Conservation (phyloP, 2,797 vertebrate species). For the Cynodonichthys magdalenae region DNA sequence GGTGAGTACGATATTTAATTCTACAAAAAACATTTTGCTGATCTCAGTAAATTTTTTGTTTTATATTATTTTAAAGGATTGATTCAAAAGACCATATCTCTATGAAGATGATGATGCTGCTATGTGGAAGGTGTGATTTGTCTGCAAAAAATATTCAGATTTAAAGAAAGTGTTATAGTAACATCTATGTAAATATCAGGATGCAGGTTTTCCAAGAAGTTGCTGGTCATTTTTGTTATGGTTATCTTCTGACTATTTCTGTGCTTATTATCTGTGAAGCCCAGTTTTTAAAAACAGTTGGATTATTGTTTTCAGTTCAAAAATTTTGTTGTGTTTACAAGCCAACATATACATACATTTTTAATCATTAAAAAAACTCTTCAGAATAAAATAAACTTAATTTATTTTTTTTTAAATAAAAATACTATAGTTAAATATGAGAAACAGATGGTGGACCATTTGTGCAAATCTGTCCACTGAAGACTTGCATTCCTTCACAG, state of each 20-base stretch:
- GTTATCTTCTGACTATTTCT: background rate
- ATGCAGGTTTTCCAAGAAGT: background rate
- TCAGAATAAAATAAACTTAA: too few relatives aligned
- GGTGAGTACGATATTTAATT: slow-evolving; percentile 73
- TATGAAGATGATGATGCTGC: too few relatives aligned
- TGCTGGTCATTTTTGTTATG: background rate
- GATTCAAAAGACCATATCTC: too few relatives aligned
- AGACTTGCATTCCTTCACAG: slow-evolving; percentile 67
- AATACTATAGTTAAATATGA: background rate
- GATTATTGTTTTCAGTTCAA: background rate
- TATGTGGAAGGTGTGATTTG: too few relatives aligned
- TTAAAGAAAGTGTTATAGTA: too few relatives aligned
- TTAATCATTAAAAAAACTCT: too few relatives aligned
- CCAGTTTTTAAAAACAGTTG: background rate
- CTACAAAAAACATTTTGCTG: background rate
- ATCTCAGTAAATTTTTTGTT: background rate
- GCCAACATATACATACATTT: background rate
- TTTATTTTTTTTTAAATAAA: background rate
- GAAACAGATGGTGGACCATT: slow-evolving; percentile 16
- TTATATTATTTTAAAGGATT: too few relatives aligned
- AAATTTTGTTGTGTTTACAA: background rate
- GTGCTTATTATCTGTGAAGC: background rate
- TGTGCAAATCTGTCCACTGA: slow-evolving; percentile 31
- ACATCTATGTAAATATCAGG: background rate
- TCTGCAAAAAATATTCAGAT: too few relatives aligned